Evolutionary conservation across 2,113 vertebrate species (phyloP).

Genomic region (Grantiella picta): DNA sequence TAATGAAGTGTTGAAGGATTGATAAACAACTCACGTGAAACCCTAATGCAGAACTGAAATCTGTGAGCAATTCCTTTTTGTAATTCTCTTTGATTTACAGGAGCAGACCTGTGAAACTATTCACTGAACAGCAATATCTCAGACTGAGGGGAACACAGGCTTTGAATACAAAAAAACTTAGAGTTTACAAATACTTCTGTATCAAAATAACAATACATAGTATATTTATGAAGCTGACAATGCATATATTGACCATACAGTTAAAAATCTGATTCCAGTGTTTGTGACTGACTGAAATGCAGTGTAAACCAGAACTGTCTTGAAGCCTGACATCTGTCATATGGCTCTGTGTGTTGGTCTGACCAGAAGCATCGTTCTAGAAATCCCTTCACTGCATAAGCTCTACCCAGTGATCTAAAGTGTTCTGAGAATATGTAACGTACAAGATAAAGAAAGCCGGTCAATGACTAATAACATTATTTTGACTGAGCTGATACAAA

Average conservation of each 20-base stretch:
- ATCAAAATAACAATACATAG: neutral
- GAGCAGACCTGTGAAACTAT: neutral
- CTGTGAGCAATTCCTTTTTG: neutral
- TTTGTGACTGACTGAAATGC: neutral
- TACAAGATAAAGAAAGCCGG: neutral
- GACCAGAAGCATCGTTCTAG: neutral
- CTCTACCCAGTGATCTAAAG: neutral
- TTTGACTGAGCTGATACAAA: neutral
- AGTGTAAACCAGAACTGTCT: neutral
- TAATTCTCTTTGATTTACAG: conserved; percentile 55
- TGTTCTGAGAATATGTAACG: neutral
- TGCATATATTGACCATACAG: neutral
- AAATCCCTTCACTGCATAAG: neutral
- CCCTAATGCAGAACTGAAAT: conserved; percentile 46
- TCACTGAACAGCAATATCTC: conserved; percentile 12
- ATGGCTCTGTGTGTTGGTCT: neutral
- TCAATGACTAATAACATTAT: neutral
- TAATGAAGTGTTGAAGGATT: neutral
- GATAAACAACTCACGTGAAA: neutral
- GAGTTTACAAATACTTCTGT: neutral
- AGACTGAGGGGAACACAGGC: neutral
- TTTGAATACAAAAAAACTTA: neutral
- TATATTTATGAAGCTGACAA: neutral
- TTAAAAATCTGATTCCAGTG: neutral
- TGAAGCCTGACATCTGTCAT: neutral